Evolutionary conservation across 2,888 invertebrate species (phyloP).

Genomic region (Tinea pellionella): DNA sequence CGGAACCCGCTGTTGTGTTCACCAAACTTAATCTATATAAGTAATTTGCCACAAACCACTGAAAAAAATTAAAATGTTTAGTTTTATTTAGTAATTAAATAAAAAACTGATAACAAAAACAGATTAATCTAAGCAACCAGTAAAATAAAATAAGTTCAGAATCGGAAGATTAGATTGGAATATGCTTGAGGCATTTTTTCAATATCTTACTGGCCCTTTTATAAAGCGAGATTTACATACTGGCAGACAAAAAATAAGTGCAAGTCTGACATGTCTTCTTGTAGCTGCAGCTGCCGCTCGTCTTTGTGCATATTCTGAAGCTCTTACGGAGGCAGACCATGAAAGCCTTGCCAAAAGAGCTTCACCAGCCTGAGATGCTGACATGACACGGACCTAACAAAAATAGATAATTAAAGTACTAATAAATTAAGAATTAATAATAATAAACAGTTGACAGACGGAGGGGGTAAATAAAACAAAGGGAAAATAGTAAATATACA

Average conservation of each 20-base stretch:
- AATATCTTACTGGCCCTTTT: too few species aligned
- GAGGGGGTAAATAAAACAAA: too few species aligned
- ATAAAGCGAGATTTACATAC: slow-evolving; percentile 45
- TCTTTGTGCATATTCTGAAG: slow-evolving; percentile 80
- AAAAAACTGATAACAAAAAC: slow-evolving; percentile 18
- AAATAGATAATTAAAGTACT: background rate
- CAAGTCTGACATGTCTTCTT: slow-evolving; percentile 78
- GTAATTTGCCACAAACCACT: slow-evolving; percentile 97
- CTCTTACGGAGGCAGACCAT: slow-evolving; percentile 91
- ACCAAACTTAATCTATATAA: slow-evolving; percentile 90
- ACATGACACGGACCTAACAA: slow-evolving; percentile 84
- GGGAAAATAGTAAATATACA: too few species aligned
- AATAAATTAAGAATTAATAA: too few species aligned
- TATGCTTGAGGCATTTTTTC: too few species aligned
- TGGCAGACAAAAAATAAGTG: slow-evolving; percentile 86
- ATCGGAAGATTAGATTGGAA: too few species aligned
- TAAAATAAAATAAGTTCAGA: too few species aligned
- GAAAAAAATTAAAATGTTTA: too few species aligned
- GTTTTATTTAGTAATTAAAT: too few species aligned
- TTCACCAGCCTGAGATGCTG: slow-evolving; percentile 90
- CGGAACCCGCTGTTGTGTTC: slow-evolving; percentile 85
- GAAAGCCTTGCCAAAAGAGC: slow-evolving; percentile 92
- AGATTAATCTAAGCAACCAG: too few species aligned
- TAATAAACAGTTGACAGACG: too few species aligned
- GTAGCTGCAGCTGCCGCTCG: slow-evolving; percentile 83